Evolutionary conservation across 2,888 invertebrate species (phyloP).

Genomic region (Chloroclysta siterata): DNA sequence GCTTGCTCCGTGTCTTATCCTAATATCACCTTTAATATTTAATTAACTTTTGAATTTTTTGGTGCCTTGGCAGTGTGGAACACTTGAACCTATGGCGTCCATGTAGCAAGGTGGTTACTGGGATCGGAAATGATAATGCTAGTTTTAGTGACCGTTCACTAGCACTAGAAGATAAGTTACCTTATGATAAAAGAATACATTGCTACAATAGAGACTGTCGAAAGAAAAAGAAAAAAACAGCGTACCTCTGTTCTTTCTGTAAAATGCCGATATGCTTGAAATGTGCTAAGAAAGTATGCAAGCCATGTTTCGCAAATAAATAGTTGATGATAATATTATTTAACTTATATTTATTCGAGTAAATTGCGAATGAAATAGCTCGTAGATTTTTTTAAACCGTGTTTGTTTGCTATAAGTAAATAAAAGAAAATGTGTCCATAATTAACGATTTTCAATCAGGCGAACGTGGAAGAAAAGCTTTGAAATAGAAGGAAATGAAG

Average conservation of each 20-base stretch:
- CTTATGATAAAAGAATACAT: neutral
- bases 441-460: neutral
- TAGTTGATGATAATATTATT: neutral
- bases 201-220: constrained; percentile 7
- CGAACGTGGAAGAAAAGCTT: neutral
- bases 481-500: neutral
- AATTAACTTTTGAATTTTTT: constrained; percentile 7
- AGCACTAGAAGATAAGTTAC: constrained; percentile 19
- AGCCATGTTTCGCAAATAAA: constrained; percentile 18
- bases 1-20: too few species aligned
- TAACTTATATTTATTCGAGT: neutral
- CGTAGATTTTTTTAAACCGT: neutral
- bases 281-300: constrained; percentile 24
- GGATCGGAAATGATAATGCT: constrained; percentile 17
- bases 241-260: constrained; percentile 15
- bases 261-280: constrained; percentile 10
- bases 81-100: neutral
- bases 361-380: neutral
- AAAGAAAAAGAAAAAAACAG: constrained; percentile 3
- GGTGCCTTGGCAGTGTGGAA: constrained; percentile 5
- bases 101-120: neutral
- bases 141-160: constrained; percentile 3
- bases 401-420: neutral
- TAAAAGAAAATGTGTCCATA: neutral
- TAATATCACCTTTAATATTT: neutral